Conservation (phyloP, 2,113 vertebrate species). For the Phainopepla nitens region DNA sequence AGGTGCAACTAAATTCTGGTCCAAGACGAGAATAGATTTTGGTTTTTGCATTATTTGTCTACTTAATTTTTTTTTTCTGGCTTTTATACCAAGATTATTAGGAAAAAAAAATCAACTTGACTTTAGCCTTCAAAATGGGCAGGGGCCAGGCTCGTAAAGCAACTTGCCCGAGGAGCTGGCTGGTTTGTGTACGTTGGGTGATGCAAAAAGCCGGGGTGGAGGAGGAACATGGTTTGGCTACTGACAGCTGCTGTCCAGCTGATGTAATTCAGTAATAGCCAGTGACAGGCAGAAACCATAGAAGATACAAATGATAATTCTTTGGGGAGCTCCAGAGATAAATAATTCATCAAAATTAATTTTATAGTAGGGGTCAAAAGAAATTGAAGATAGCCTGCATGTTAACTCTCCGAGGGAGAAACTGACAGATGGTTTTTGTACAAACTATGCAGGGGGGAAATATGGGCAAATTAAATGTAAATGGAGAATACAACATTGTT, state of each 20-base stretch:
- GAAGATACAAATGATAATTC: slow-evolving; percentile 43
- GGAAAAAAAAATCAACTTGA: neutral
- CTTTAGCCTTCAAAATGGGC: neutral
- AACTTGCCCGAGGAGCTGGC: neutral
- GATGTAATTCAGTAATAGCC: neutral
- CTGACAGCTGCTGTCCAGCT: slow-evolving; percentile 46
- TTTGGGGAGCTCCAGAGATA: slow-evolving; percentile 41
- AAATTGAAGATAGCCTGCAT: slow-evolving; percentile 35
- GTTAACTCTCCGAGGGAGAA: slow-evolving; percentile 39
- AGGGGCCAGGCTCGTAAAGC: neutral
- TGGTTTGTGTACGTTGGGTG: neutral
- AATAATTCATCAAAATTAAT: slow-evolving; percentile 61
- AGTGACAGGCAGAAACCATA: slow-evolving; percentile 20
- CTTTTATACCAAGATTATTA: neutral
- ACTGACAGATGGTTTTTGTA: slow-evolving; percentile 25
- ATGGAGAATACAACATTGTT: neutral
- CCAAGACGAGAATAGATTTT: neutral
- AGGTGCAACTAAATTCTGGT: neutral
- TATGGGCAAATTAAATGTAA: slow-evolving; percentile 19
- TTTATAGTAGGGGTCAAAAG: slow-evolving; percentile 52
- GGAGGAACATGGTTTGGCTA: neutral
- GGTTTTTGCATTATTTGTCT: neutral
- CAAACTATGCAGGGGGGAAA: neutral
- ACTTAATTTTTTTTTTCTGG: neutral
- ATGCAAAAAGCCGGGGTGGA: neutral